phyloP scores from a whole-genome alignment of 2,113 vertebrate species.

The Sylvicapra grimmia region DNA sequence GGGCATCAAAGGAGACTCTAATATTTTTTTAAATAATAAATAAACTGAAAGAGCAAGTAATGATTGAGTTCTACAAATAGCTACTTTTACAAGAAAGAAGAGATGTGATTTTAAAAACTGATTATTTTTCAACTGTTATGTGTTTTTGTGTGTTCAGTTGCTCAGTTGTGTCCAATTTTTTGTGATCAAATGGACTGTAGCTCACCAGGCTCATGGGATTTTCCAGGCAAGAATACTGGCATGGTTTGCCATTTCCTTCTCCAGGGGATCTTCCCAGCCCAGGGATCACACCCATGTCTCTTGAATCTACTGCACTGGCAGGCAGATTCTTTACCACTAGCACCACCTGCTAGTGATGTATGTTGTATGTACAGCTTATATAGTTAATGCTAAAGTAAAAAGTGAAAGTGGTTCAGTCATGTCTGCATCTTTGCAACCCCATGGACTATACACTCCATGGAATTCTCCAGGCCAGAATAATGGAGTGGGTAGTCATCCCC shows the following conservation, averaged over 20 bases:
- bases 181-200: neutral
- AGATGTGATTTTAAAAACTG: neutral
- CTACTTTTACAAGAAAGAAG: neutral
- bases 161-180: neutral
- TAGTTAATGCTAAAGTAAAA: neutral
- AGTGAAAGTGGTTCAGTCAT: neutral
- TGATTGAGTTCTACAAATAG: neutral
- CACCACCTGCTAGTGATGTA: neutral
- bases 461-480: neutral
- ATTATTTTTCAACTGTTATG: neutral
- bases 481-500: neutral
- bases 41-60: neutral
- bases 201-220: neutral
- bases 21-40: neutral
- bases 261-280: neutral
- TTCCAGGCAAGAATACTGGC: neutral
- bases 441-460: neutral
- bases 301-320: neutral
- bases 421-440: neutral
- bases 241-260: neutral
- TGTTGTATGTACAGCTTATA: neutral
- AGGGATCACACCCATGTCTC: neutral
- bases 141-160: neutral
- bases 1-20: neutral
- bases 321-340: neutral